phyloP scores from a whole-genome alignment of 2,113 vertebrate genomes.

The Pelmatolapia mariae region DNA sequence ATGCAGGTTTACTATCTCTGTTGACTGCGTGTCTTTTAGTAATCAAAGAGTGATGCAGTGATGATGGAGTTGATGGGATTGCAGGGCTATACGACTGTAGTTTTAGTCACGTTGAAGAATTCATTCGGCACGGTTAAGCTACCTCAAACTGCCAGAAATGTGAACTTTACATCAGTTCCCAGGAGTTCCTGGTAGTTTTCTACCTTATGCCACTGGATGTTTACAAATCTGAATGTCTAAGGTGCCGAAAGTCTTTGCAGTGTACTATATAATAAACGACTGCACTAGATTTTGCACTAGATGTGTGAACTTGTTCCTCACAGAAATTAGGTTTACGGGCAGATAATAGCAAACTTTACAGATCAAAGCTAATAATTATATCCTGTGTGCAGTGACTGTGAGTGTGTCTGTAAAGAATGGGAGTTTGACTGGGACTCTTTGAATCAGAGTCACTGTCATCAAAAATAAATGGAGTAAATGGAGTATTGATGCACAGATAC shows the following conservation, averaged over 20 bases:
- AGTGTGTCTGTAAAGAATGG: neutral
- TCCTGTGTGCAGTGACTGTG: neutral
- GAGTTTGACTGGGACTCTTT: neutral
- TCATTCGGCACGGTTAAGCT: neutral
- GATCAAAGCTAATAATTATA: neutral
- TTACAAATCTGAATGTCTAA: neutral
- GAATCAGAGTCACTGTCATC: neutral
- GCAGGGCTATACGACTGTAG: neutral
- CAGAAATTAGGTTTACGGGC: neutral
- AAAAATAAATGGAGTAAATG: neutral
- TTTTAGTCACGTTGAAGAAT: neutral
- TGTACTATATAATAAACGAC: neutral
- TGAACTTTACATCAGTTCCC: neutral
- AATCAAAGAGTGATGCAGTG: neutral
- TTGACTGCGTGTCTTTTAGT: neutral
- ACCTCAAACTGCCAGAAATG: neutral
- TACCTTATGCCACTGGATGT: rapidly evolving
- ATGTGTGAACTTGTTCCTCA: neutral
- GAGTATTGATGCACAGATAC: neutral
- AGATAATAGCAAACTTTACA: neutral
- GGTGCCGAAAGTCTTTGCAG: neutral
- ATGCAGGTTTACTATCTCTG: neutral
- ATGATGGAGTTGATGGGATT: neutral
- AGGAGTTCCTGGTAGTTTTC: neutral
- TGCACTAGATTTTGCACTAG: neutral